Conservation (phyloP, 2,888 invertebrate species). For the Melitaea athalia region DNA sequence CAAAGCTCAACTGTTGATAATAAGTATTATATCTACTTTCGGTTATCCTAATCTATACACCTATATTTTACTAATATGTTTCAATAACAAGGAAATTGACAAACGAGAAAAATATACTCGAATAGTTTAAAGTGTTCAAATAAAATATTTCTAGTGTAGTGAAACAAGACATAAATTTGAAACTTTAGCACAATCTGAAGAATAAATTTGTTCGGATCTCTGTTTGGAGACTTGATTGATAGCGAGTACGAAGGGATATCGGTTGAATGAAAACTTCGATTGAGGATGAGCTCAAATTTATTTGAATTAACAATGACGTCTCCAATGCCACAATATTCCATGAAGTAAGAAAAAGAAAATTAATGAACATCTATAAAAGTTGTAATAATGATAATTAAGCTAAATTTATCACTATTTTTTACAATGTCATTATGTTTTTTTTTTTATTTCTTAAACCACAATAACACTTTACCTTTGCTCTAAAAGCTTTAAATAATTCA, state of each 20-base stretch:
- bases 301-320: conserved; percentile 82
- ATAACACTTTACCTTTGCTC: conserved; percentile 80
- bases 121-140: conserved; percentile 22
- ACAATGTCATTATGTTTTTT: conserved; percentile 81
- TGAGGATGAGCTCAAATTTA: conserved; percentile 81
- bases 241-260: conserved; percentile 50
- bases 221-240: conserved; percentile 43
- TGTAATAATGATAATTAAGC: conserved; percentile 82
- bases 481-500: conserved; percentile 81
- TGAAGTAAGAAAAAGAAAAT: conserved; percentile 79
- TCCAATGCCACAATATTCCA: conserved; percentile 81
- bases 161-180: conserved; percentile 25
- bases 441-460: conserved; percentile 73
- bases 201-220: conserved; percentile 36
- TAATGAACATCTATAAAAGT: conserved; percentile 83
- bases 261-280: conserved; percentile 74
- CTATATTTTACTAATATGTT: conserved; percentile 59
- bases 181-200: conserved; percentile 33
- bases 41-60: conserved; percentile 68
- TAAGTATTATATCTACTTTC: conserved; percentile 58
- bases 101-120: conserved; percentile 41
- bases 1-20: conserved; percentile 66
- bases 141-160: conserved; percentile 24
- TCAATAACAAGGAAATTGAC: conserved; percentile 58
- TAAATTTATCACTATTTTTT: conserved; percentile 81